Conservation (phyloP, 2,797 vertebrate species). For the Notamacropus eugenii region DNA sequence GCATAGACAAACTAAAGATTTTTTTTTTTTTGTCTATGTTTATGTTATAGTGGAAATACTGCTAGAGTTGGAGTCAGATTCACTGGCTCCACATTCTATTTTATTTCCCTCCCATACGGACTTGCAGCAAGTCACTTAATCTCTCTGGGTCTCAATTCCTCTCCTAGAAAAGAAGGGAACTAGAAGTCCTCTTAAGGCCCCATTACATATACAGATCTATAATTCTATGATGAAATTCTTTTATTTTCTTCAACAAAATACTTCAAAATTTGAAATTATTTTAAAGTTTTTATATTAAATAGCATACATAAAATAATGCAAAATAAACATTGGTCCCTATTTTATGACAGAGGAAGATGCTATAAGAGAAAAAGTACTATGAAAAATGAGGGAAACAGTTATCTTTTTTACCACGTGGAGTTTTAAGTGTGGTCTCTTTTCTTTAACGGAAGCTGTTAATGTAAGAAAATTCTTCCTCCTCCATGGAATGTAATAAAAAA, state of each 20-base stretch:
- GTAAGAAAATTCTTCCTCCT: not conserved
- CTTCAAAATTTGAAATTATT: not conserved
- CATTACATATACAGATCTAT: not conserved
- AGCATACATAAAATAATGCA: not conserved
- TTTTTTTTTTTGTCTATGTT: not conserved
- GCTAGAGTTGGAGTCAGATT: not conserved
- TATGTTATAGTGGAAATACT: not conserved
- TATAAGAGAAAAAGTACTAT: not conserved
- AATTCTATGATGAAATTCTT: not conserved
- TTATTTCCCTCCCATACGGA: not conserved
- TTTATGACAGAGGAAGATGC: not conserved
- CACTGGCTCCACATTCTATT: not conserved
- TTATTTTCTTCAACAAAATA: not conserved
- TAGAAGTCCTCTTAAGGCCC: not conserved
- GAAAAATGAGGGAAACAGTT: not conserved
- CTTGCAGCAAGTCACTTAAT: not conserved
- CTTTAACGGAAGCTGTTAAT: not conserved
- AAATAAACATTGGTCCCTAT: not conserved
- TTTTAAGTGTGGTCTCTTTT: not conserved
- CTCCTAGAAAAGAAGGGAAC: not conserved
- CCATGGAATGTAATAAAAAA: not conserved
- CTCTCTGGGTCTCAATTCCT: not conserved
- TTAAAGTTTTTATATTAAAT: not conserved
- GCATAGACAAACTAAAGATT: not conserved
- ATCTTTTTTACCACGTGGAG: not conserved